A percentile compares a stretch with the other conserved stretches of the same genome.
phyloP scores from a whole-genome alignment of 2,888 invertebrate genomes.

The Sesia bembeciformis region DNA sequence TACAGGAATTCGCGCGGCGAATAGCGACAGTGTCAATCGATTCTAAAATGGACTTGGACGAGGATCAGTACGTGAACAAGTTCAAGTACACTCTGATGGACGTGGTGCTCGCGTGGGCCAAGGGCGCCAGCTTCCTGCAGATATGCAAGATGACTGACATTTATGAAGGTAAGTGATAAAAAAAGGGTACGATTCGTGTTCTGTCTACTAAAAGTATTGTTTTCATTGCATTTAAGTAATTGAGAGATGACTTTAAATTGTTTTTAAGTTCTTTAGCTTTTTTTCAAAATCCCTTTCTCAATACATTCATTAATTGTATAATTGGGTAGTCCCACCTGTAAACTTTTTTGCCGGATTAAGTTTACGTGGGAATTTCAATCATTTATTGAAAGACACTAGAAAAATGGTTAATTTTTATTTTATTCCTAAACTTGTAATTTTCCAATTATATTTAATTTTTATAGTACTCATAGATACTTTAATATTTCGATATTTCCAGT shows the following conservation, averaged over 20 bases:
- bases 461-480: no score
- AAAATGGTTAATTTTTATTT: no score
- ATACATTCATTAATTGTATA: no score
- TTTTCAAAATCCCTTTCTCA: no score
- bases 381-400: no score
- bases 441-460: no score
- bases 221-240: neutral
- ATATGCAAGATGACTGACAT: slow-evolving; percentile 97
- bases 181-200: no score
- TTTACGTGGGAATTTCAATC: no score
- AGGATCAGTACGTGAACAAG: slow-evolving; percentile 91
- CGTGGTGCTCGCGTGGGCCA: slow-evolving; percentile 96
- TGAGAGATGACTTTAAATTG: neutral
- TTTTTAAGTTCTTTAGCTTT: neutral
- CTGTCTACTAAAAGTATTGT: neutral
- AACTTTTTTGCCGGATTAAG: no score
- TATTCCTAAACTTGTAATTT: no score
- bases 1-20: slow-evolving; percentile 89
- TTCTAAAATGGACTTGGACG: slow-evolving; percentile 89
- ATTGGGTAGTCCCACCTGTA: no score
- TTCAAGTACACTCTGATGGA: slow-evolving; percentile 98
- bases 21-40: slow-evolving; percentile 92
- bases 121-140: slow-evolving; percentile 91
- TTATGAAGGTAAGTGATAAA: slow-evolving; percentile 83
- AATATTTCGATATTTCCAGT: no score